These are phyloP conservation scores for Dipus sagitta DNA, from an alignment of 2,797 vertebrate species.

Conservation along the genomic window DNA sequence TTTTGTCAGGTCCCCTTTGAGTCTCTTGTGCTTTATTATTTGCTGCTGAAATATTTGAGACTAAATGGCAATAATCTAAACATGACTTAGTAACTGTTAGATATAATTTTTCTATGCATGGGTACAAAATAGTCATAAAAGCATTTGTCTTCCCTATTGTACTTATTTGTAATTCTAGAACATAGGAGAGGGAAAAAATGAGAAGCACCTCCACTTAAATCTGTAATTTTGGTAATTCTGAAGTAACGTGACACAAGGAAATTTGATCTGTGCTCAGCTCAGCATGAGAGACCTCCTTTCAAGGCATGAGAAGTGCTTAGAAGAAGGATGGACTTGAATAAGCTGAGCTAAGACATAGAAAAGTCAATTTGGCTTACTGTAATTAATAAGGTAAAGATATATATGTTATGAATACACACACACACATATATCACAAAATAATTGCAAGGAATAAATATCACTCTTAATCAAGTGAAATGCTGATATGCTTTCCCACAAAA, in stretches of 20 bases:
- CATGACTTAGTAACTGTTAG: constrained; percentile 77
- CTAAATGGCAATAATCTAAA: constrained; percentile 73
- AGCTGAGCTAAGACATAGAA: constrained; percentile 17
- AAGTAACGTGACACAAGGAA: constrained; percentile 67
- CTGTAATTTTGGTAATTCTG: constrained; percentile 78
- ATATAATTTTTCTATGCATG: constrained; percentile 75
- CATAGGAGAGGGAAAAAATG: constrained; percentile 54
- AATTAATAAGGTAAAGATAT: constrained; percentile 46
- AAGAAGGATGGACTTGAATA: constrained; percentile 34
- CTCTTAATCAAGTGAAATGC: background rate
- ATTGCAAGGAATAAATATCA: background rate
- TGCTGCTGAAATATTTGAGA: constrained; percentile 76
- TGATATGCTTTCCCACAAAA: background rate
- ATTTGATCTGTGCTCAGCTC: constrained; percentile 61
- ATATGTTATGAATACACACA: background rate
- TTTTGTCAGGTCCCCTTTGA: constrained; percentile 64
- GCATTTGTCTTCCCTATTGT: constrained; percentile 76
- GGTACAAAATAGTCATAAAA: constrained; percentile 66
- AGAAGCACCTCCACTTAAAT: constrained; percentile 70
- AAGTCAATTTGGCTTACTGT: background rate
- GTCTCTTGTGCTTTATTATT: constrained; percentile 69
- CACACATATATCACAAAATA: constrained; percentile 17
- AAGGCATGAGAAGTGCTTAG: constrained; percentile 36
- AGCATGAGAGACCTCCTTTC: constrained; percentile 66
- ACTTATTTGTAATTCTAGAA: constrained; percentile 81